Conservation (phyloP, 2,113 vertebrate species). For the Sterna hirundo region DNA sequence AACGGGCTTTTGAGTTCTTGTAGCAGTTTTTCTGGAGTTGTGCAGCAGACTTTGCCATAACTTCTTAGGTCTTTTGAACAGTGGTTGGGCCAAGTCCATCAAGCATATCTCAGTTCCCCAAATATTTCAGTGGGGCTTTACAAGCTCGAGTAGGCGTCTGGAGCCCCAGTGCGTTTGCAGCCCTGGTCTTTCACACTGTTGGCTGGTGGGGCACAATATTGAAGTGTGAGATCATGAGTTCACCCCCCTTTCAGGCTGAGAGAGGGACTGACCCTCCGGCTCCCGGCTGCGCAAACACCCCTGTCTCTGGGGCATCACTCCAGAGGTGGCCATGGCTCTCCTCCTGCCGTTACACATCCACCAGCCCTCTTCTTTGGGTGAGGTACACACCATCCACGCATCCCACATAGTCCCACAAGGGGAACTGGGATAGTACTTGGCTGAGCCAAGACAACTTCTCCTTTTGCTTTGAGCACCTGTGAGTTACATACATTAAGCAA, state of each 20-base stretch:
- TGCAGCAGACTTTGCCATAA: not conserved
- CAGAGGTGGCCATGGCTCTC: not conserved
- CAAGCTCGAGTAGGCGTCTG: not conserved
- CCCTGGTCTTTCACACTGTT: not conserved
- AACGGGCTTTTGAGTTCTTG: not conserved
- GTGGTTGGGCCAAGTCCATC: not conserved
- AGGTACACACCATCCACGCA: not conserved
- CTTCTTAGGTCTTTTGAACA: not conserved
- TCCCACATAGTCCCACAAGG: not conserved
- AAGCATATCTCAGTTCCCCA: not conserved
- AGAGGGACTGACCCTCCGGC: not conserved
- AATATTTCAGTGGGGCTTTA: not conserved
- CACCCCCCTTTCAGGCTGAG: not conserved
- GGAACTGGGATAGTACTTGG: not conserved
- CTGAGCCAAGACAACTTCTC: not conserved
- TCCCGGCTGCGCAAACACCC: not conserved
- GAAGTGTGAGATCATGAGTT: not conserved
- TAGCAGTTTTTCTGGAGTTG: not conserved
- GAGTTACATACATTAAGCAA: not conserved
- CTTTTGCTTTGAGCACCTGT: not conserved
- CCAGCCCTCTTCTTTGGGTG: not conserved
- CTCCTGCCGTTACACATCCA: not conserved
- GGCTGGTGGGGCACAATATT: not conserved
- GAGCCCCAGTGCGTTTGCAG: not conserved
- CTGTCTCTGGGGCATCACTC: not conserved